phyloP scores from a whole-genome alignment of 2,113 vertebrate genomes.

The Hucho hucho region DNA sequence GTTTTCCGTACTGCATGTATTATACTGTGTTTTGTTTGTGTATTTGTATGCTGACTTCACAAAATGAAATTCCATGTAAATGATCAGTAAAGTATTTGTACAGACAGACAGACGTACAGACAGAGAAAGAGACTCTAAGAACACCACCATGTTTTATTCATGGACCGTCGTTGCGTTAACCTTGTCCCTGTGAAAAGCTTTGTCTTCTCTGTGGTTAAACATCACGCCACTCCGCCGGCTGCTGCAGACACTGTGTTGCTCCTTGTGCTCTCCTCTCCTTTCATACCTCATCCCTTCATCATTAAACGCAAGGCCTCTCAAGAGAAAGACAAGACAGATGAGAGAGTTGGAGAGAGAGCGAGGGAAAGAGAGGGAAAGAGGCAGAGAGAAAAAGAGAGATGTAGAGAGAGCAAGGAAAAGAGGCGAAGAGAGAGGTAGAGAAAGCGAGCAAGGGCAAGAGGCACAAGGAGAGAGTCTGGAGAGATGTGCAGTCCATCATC shows the following conservation, averaged over 20 bases:
- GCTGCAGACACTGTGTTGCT: background rate
- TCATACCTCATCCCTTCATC: slow-evolving; percentile 34
- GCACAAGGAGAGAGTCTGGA: slow-evolving; percentile 37
- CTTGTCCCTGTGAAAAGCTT: slow-evolving; percentile 57
- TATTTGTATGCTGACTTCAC: no score
- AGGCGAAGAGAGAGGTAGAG: slow-evolving; percentile 19
- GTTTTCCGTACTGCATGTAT: no score
- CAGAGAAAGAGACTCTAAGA: background rate
- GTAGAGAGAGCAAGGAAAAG: slow-evolving; percentile 13
- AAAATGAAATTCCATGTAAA: no score
- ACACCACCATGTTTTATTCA: slow-evolving; percentile 63
- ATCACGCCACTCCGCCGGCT: slow-evolving; percentile 12
- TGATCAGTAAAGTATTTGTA: no score
- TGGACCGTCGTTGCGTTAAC: slow-evolving; percentile 62
- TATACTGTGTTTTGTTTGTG: no score
- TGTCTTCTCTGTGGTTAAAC: slow-evolving; percentile 60
- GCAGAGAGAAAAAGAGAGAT: slow-evolving; percentile 24
- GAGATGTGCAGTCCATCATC: slow-evolving; percentile 64
- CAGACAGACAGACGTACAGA: slow-evolving; percentile 25
- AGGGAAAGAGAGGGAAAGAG: slow-evolving; percentile 18
- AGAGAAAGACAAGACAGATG: background rate
- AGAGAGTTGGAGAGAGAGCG: slow-evolving; percentile 12
- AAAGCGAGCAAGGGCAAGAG: background rate
- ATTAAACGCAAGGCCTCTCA: slow-evolving; percentile 47
- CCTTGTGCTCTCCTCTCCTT: background rate